Conservation (phyloP, 2,888 invertebrate species). For the Chromoteleia sp. region DNA sequence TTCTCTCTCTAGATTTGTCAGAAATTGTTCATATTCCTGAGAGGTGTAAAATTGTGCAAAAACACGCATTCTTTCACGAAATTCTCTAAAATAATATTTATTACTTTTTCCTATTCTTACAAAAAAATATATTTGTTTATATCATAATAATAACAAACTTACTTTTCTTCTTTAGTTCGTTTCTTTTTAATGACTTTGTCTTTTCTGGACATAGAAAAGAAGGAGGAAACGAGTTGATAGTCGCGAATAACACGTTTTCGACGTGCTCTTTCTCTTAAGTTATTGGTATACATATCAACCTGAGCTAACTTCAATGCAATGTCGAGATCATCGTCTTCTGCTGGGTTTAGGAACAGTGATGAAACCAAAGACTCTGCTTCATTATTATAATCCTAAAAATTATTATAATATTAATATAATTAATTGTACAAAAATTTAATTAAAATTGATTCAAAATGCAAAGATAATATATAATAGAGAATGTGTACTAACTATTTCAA, state of each 20-base stretch:
- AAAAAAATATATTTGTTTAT: not conserved
- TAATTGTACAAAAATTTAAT: too few relatives aligned
- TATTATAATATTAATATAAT: not conserved
- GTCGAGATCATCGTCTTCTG: slow-evolving; percentile 96
- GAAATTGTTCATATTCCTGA: slow-evolving; percentile 92
- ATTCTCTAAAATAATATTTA: slow-evolving; percentile 86
- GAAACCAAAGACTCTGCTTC: slow-evolving; percentile 96
- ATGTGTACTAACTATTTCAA: slow-evolving; percentile 92
- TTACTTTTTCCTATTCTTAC: too few relatives aligned
- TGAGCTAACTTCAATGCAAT: slow-evolving; percentile 95
- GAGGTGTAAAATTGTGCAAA: slow-evolving; percentile 95
- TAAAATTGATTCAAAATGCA: too few relatives aligned
- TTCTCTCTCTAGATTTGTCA: slow-evolving; percentile 92
- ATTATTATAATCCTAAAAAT: slow-evolving; percentile 93
- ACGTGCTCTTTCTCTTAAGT: slow-evolving; percentile 93
- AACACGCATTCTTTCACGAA: slow-evolving; percentile 93
- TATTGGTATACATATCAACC: slow-evolving; percentile 95
- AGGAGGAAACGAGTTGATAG: slow-evolving; percentile 94
- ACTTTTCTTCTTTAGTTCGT: slow-evolving; percentile 93
- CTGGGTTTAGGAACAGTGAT: slow-evolving; percentile 90
- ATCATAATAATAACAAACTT: slow-evolving; percentile 74
- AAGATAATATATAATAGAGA: not conserved
- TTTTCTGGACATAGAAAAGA: slow-evolving; percentile 89
- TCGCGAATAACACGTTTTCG: slow-evolving; percentile 96
- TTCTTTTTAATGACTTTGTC: slow-evolving; percentile 86